A percentile compares a stretch with the other conserved stretches of the same genome.
Conservation (phyloP, 2,888 invertebrate species). For the Pterostichus niger region DNA sequence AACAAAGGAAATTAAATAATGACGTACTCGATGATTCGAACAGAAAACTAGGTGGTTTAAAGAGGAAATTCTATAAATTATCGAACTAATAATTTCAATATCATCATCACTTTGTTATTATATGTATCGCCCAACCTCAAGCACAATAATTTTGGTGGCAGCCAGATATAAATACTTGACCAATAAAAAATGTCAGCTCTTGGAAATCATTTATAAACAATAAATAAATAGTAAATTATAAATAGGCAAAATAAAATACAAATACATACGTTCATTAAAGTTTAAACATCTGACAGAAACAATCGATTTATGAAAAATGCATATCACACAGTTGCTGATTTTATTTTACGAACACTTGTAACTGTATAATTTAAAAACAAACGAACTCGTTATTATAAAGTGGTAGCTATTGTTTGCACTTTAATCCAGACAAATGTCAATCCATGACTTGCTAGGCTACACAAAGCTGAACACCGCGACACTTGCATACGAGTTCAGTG, state of each 20-base stretch:
- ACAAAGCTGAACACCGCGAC: constrained; percentile 63
- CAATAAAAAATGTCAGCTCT: constrained; percentile 19
- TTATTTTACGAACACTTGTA: constrained; percentile 37
- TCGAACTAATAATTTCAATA: constrained; percentile 49
- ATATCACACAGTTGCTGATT: constrained; percentile 63
- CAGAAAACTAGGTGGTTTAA: neutral
- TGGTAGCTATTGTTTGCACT: constrained; percentile 47
- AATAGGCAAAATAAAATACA: constrained; percentile 52
- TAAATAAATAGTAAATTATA: constrained; percentile 40
- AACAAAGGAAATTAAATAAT: constrained; percentile 47
- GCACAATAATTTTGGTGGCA: constrained; percentile 28
- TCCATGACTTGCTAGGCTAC: constrained; percentile 57
- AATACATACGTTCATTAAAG: constrained; percentile 66
- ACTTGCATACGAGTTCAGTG: constrained; percentile 61
- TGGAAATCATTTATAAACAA: constrained; percentile 7
- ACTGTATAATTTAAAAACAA: constrained; percentile 49
- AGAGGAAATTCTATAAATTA: constrained; percentile 18
- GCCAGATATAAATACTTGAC: constrained; percentile 16
- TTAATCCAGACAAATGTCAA: constrained; percentile 53
- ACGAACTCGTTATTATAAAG: constrained; percentile 32
- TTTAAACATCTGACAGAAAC: constrained; percentile 65
- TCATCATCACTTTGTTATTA: constrained; percentile 41
- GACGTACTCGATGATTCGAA: constrained; percentile 1
- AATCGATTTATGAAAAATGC: constrained; percentile 66
- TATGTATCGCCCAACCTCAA: constrained; percentile 1